Conservation (phyloP, 2,113 vertebrate genomes). For the Grammomys surdaster region DNA sequence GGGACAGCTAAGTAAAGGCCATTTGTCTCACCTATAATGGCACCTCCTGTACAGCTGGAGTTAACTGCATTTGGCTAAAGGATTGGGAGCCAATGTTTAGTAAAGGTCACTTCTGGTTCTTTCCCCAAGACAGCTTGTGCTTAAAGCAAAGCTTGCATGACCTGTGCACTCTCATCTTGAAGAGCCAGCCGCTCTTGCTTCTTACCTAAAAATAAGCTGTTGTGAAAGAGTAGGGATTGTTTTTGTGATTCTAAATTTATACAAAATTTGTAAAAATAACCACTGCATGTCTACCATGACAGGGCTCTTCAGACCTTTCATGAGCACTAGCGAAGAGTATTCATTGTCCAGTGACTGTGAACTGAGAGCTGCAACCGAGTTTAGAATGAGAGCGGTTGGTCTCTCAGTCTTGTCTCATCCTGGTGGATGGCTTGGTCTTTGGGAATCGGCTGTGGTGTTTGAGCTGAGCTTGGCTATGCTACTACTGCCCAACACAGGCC, state of each 20-base stretch:
- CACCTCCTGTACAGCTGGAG: accelerated
- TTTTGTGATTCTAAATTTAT: not conserved
- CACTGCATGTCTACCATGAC: not conserved
- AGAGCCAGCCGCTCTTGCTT: too few relatives aligned
- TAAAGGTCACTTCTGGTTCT: not conserved
- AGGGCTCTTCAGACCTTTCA: not conserved
- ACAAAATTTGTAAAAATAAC: not conserved
- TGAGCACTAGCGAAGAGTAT: accelerated
- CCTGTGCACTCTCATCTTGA: accelerated
- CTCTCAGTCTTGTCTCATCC: accelerated
- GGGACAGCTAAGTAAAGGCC: accelerated
- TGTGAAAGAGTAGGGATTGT: not conserved
- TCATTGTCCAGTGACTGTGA: accelerated
- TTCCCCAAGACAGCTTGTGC: not conserved
- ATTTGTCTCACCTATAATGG: not conserved
- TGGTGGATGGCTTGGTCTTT: accelerated
- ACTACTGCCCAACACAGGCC: accelerated
- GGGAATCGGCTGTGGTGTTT: not conserved
- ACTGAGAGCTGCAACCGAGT: not conserved
- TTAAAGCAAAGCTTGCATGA: not conserved
- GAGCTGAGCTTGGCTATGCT: not conserved
- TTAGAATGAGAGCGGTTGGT: accelerated
- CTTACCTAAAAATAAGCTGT: not conserved
- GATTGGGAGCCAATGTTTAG: not conserved
- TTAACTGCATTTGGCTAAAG: not conserved